A percentile compares a stretch with the other conserved stretches of the same genome.
Evolutionary conservation across 2,113 vertebrate genomes (phyloP).

Genomic region (Pomatorhinus ruficollis): DNA sequence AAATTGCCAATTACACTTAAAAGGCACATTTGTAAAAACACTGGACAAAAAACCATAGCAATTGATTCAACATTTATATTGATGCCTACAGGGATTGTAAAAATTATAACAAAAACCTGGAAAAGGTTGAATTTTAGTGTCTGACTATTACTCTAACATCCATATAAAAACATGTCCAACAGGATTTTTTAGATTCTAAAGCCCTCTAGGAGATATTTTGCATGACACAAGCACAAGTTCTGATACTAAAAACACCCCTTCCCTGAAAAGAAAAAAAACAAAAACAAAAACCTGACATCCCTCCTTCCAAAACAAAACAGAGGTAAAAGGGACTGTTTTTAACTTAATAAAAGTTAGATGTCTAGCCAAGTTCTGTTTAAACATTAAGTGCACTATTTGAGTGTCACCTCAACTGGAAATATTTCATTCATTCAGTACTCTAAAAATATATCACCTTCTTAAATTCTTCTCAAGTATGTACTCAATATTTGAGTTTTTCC

Average conservation of each 20-base stretch:
- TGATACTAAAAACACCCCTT: neutral
- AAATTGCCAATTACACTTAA: neutral
- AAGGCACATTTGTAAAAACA: neutral
- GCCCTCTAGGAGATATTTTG: neutral
- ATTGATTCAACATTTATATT: neutral
- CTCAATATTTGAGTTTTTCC: slow-evolving; percentile 24
- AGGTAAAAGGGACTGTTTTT: neutral
- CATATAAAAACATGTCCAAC: neutral
- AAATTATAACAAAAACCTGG: neutral
- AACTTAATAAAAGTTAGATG: neutral
- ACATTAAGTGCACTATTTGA: slow-evolving; percentile 43
- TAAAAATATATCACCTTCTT: slow-evolving; percentile 58
- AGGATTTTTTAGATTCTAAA: neutral
- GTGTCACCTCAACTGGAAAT: slow-evolving; percentile 45
- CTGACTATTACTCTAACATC: neutral
- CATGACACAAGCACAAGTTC: neutral
- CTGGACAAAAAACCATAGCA: neutral
- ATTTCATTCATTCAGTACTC: slow-evolving; percentile 47
- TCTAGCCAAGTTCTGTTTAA: slow-evolving; percentile 29
- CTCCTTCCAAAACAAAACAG: slow-evolving; percentile 5
- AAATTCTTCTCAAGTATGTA: slow-evolving; percentile 53
- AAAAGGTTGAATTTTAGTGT: neutral
- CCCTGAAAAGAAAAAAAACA: neutral
- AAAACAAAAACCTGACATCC: neutral
- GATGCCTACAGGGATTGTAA: neutral